phyloP scores from a whole-genome alignment of 1,140 invertebrate species.

The Phortica variegata region DNA sequence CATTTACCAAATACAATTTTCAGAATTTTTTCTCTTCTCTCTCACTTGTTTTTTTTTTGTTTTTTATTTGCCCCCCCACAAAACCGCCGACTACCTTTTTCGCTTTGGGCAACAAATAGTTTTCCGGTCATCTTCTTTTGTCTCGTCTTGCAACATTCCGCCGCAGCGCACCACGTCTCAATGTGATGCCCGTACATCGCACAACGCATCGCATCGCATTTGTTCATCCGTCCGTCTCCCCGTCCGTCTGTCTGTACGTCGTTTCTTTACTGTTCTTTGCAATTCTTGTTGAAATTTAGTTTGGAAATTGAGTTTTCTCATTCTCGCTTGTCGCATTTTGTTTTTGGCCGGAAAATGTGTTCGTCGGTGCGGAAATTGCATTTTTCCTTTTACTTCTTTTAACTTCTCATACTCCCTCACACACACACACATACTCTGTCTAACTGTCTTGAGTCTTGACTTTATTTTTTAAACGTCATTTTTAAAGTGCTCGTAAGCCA shows the following conservation, averaged over 20 bases:
- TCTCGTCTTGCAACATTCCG: not conserved
- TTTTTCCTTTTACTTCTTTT: slow-evolving; percentile 33
- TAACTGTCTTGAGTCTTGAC: no score
- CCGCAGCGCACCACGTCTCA: no score
- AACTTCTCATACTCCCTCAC: no score
- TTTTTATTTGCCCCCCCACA: no score
- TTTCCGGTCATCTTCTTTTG: not conserved
- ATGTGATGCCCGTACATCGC: no score
- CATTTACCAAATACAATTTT: slow-evolving; percentile 55
- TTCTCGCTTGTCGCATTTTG: slow-evolving; percentile 21
- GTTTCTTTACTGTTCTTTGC: slow-evolving; percentile 10
- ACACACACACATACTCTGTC: no score
- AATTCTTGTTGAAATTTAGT: slow-evolving; percentile 29
- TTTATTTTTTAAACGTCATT: no score
- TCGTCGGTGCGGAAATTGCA: slow-evolving; percentile 56
- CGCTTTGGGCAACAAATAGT: not conserved
- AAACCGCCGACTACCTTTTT: no score
- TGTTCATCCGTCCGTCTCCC: not conserved
- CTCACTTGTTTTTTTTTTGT: slow-evolving; percentile 2
- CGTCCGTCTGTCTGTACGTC: not conserved
- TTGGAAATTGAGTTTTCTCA: slow-evolving; percentile 39
- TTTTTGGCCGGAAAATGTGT: slow-evolving; percentile 51
- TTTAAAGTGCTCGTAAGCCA: no score
- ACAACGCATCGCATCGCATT: no score
- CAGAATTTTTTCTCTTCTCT: slow-evolving; percentile 26